Evolutionary conservation across 1,140 invertebrate genomes (phyloP).

Genomic region (Orussus abietinus): DNA sequence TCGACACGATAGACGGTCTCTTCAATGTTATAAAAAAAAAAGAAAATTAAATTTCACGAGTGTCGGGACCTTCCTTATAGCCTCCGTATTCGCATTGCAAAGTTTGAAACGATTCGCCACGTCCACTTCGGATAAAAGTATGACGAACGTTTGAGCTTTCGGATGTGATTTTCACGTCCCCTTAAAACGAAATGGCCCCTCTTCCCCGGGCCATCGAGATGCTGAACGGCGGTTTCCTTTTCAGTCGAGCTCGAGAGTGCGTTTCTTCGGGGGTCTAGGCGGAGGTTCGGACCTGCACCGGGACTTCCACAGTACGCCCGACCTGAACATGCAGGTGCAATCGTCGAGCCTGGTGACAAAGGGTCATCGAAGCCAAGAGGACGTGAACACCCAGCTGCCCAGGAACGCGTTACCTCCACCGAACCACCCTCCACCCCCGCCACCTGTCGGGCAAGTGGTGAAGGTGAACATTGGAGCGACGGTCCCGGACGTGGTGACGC

Average conservation of each 20-base stretch:
- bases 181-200: too few species aligned
- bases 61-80: too few species aligned
- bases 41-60: too few species aligned
- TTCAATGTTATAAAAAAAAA: too few species aligned
- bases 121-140: too few species aligned
- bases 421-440: slow-evolving; percentile 66
- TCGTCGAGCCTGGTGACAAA: slow-evolving; percentile 49
- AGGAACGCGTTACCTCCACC: slow-evolving; percentile 63
- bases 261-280: slow-evolving; percentile 56
- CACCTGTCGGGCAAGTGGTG: slow-evolving; percentile 69
- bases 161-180: too few species aligned
- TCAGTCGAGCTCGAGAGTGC: slow-evolving; percentile 51
- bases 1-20: too few species aligned
- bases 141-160: too few species aligned
- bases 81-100: too few species aligned
- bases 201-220: too few species aligned
- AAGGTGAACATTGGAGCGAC: slow-evolving; percentile 62
- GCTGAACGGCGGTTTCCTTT: too few species aligned
- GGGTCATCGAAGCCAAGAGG: slow-evolving; percentile 72
- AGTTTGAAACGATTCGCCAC: too few species aligned
- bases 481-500: slow-evolving; percentile 46
- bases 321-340: slow-evolving; percentile 60
- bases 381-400: slow-evolving; percentile 59
- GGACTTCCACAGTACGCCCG: slow-evolving; percentile 85
- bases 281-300: slow-evolving; percentile 66